Conservation (phyloP, 2,888 invertebrate species). For the Meghimatium bilineatum region DNA sequence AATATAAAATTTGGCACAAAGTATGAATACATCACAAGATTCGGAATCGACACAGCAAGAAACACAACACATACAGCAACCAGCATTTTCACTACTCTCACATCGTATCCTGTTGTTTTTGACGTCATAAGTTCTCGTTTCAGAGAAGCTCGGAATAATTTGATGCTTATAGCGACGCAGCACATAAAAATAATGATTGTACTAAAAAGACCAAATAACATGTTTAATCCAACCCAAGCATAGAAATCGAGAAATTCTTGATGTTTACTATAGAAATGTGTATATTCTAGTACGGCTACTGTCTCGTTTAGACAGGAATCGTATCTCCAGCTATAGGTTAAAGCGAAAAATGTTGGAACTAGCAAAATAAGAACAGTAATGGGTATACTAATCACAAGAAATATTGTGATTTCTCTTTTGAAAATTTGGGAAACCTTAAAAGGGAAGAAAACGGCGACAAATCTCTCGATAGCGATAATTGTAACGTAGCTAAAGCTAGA, state of each 20-base stretch:
- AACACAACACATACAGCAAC: conserved; percentile 23
- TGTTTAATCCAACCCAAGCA: conserved; percentile 31
- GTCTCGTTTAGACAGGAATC: background rate
- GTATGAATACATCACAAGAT: conserved; percentile 6
- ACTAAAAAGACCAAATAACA: conserved; percentile 9
- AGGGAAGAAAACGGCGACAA: conserved; percentile 27
- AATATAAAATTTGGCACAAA: conserved; percentile 20
- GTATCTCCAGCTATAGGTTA: background rate
- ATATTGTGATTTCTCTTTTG: background rate
- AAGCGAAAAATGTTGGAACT: conserved; percentile 10
- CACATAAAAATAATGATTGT: background rate
- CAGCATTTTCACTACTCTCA: conserved; percentile 26
- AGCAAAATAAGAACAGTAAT: background rate
- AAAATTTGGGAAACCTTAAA: conserved; percentile 18
- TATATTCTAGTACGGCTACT: background rate
- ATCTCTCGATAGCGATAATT: conserved; percentile 19
- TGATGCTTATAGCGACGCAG: conserved; percentile 20
- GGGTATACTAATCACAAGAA: background rate
- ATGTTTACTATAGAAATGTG: background rate
- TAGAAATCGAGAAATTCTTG: conserved; percentile 19
- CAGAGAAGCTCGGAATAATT: background rate
- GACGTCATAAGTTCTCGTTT: conserved; percentile 16
- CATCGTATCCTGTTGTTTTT: background rate
- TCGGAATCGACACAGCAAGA: background rate
- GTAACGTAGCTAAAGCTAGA: conserved; percentile 6